Percentiles rank a stretch among this genome's conserved stretches.
Evolutionary conservation across 2,797 vertebrate genomes (phyloP).

Genomic region (Phoxinus dragarum): DNA sequence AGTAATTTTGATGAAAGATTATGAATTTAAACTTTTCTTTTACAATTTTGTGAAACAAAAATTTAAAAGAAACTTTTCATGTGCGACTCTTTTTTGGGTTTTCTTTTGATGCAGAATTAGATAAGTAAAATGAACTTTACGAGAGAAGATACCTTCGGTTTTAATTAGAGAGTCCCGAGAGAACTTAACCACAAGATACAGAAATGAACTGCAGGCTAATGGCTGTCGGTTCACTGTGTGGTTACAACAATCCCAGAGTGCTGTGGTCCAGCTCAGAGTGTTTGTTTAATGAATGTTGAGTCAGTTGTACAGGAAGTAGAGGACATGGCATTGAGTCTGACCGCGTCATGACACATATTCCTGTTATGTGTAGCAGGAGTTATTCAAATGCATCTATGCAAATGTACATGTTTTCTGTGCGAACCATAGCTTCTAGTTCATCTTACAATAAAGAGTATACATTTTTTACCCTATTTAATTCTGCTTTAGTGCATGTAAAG

Average conservation of each 20-base stretch:
- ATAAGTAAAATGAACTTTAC: slow-evolving; percentile 10
- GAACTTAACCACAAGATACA: slow-evolving; percentile 32
- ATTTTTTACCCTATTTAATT: not conserved
- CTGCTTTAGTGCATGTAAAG: slow-evolving; percentile 5
- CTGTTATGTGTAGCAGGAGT: slow-evolving; percentile 43
- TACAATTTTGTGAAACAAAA: not conserved
- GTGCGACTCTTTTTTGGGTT: not conserved
- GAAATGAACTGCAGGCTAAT: slow-evolving; percentile 61
- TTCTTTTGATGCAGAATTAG: not conserved
- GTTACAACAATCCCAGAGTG: slow-evolving; percentile 61
- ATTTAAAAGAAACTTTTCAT: not conserved
- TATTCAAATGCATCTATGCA: not conserved
- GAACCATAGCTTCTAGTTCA: not conserved
- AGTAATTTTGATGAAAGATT: not conserved
- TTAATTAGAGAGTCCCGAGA: slow-evolving; percentile 55
- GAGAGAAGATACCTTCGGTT: not conserved
- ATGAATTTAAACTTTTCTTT: not conserved
- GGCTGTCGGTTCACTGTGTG: slow-evolving; percentile 62
- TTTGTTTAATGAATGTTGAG: slow-evolving; percentile 74
- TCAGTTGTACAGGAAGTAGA: slow-evolving; percentile 68
- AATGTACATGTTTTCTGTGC: slow-evolving; percentile 22
- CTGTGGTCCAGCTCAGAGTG: slow-evolving; percentile 66
- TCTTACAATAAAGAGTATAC: not conserved
- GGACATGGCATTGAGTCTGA: slow-evolving; percentile 63
- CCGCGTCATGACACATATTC: slow-evolving; percentile 59